phyloP scores from a whole-genome alignment of 2,888 invertebrate species.

The Orthosia incerta region DNA sequence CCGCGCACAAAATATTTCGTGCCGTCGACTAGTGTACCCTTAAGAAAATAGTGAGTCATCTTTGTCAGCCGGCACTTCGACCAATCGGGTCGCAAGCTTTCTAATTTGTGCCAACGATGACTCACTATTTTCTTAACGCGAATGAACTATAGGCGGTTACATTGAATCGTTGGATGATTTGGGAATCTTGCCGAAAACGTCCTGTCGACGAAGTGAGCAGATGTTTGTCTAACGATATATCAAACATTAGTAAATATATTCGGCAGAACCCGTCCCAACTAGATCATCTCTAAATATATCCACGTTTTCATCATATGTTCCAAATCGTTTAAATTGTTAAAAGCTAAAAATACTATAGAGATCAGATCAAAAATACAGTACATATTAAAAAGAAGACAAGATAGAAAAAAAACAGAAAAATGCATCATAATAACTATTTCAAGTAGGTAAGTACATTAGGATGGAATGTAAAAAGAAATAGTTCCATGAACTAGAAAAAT shows the following conservation, averaged over 20 bases:
- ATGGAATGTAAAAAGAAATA: slow-evolving; percentile 52
- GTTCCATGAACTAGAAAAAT: slow-evolving; percentile 65
- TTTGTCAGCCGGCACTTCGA: no score
- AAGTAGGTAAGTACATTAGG: slow-evolving; percentile 2
- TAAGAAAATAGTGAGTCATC: no score
- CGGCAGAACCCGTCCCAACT: neutral
- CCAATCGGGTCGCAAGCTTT: no score
- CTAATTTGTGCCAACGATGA: no score
- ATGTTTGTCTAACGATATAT: neutral
- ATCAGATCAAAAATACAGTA: slow-evolving; percentile 2
- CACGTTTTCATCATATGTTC: neutral
- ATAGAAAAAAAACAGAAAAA: neutral
- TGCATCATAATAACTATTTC: neutral
- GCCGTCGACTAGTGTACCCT: no score
- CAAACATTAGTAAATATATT: neutral
- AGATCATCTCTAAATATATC: neutral
- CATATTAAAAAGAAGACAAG: neutral
- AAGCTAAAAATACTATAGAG: slow-evolving; percentile 5
- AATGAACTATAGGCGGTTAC: no score
- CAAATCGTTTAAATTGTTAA: neutral
- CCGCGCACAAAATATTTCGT: no score
- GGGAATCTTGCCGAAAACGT: no score
- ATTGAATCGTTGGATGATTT: no score
- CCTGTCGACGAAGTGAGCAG: no score
- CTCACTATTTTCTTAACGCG: no score